Evolutionary conservation across 30 jellyfish, hydroid and myxozoan genomes (phyloP), one percentile per base, ranked within the genome.

Genomic region (Aurelia coerulea): DNA sequence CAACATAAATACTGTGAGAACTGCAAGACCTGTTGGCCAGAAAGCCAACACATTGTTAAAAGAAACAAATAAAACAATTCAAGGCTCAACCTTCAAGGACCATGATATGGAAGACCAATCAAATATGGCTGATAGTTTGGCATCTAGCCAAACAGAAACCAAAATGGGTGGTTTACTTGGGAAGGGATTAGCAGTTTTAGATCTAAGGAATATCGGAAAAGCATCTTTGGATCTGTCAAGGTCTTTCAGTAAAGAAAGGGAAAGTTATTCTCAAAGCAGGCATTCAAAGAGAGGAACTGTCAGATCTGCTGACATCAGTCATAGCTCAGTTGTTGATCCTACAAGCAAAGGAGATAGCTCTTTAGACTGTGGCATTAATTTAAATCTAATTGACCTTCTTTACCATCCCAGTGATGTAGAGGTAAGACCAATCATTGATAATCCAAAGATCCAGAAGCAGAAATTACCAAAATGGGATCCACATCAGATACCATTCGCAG

Each of bases 321-420:
- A 5, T 2, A 10, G 16, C 1, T 3, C 69, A 1, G 52, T 12
- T 41, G 67, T 17, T 41, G 52, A 14, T 3, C 89, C 64, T 33
- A 65, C 31, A 14, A 41, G 18, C 17, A 77, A 65, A 49, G 81
- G 31, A 33, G 86, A 33, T 2, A 33, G 15, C 6, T 78, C 56
- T 69, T 51, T 41, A 72, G 37, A 34, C 23, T 34, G 77, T 78
- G 98, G 97, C 14, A 29, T 75, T 18, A 64, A 77, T 62, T 53
- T 93, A 31, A 87, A 74, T 50, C 78, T 93, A 31, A 74, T 93
- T 46, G 98, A 93, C 77, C 93, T 67, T 34, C 95, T 93, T 31
- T 88, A 88, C 62, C 97, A 93, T 76, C 95, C 98, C 1, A 42
- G 93, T 12, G 98, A 93, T 77, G 73, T 93, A 10, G 91, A 68